Evolutionary conservation across 1,140 invertebrate genomes (phyloP), one percentile per base, ranked within the genome.

Genomic region (Zaprionus gabonicus): DNA sequence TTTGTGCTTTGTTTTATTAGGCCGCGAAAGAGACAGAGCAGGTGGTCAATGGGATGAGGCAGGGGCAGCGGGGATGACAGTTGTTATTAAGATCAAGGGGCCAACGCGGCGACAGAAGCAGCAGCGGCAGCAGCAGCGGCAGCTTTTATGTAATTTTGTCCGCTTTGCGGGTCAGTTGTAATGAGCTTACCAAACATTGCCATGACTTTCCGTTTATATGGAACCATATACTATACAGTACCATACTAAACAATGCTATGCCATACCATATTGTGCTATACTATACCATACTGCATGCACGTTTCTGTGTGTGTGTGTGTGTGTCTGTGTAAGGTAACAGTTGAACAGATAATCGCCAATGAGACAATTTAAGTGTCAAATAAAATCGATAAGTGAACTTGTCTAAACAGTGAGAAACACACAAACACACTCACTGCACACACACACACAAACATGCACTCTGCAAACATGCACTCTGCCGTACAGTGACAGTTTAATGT

Each of bases 31-130:
- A 28, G n/a, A 25, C 15, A 23, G 4, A 25, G 51, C 46, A 15
- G 25, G 51, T n/a, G 23, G 1, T 34, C 31, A 9, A 34, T 34
- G 15, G 9, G 15, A 9, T 12, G 23, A 41, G 31, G 28, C n/a
- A 2, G 13, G 38, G 53, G n/a, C 27, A 4, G 25, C 51, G 46
- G 12, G 5, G 13, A n/a, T 27, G 27, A 31, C 53, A 27, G 63
- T 55, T 69, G 49, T 53, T 76, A 76, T 76, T 76, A 65, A 71
- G 73, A 76, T 76, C 73, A 76, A 76, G 73, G 68, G 60, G 68
- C 68, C 63, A 66, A 49, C 49, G 49, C 9, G 27, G 28, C 62
- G 25, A 27, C 41, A 49, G 60, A 4, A 49, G 46, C 49, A 2
- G 57, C 38, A 28, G 28, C 7, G 9, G 28, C 28, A 20, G 28